Percentiles rank a stretch among this genome's conserved stretches.
These are phyloP conservation scores for Netelia virgata DNA, from an alignment of 2,888 invertebrate species.

Conservation along the genomic window DNA sequence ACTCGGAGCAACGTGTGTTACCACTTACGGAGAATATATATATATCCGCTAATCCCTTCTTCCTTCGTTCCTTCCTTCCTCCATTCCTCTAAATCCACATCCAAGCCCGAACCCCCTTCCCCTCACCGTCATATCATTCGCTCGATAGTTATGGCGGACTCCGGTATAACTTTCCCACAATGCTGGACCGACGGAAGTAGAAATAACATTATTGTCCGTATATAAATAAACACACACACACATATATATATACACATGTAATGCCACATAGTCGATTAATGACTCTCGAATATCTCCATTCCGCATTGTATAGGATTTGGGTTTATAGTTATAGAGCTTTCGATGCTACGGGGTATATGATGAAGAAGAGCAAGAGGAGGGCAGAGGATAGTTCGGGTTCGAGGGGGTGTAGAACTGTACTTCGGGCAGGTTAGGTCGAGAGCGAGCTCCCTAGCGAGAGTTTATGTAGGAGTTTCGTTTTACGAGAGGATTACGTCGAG, in stretches of 20 bases:
- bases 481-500: constrained; percentile 61
- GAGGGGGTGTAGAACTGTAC: background rate
- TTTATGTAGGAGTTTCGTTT: constrained; percentile 61
- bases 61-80: constrained; percentile 11
- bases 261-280: constrained; percentile 47
- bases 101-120: too few relatives aligned
- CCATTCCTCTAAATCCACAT: constrained; percentile 27
- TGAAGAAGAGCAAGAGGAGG: background rate
- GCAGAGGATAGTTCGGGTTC: background rate
- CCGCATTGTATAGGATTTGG: constrained; percentile 38
- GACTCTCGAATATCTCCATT: constrained; percentile 55
- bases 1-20: constrained; percentile 19
- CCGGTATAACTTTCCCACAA: constrained; percentile 4
- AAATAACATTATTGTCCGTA: constrained; percentile 18
- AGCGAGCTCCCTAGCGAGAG: constrained; percentile 37
- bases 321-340: constrained; percentile 48
- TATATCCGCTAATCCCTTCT: constrained; percentile 41
- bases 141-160: constrained; percentile 20
- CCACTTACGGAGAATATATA: constrained; percentile 15
- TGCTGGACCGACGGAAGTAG: constrained; percentile 21
- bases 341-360: background rate
- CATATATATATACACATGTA: background rate
- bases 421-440: constrained; percentile 19
- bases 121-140: background rate
- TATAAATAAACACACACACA: background rate